These are phyloP conservation scores for Poecilia wingei DNA, from an alignment of 2,797 vertebrate genomes.

Conservation along the genomic window DNA sequence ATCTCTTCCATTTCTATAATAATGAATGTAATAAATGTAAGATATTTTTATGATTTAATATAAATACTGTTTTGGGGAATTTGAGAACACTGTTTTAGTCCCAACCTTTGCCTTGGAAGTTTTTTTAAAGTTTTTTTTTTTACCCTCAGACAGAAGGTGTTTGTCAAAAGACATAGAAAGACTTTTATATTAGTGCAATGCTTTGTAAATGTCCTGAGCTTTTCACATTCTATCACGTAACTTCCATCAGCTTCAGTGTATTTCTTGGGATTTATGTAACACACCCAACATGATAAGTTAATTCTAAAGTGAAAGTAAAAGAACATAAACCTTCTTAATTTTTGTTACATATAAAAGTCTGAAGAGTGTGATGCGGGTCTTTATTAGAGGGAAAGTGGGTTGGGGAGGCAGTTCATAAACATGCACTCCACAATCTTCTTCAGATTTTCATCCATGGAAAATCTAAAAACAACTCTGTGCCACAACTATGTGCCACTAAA, in stretches of 20 bases:
- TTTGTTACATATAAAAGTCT: not conserved
- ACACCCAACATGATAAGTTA: not conserved
- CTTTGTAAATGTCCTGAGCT: not conserved
- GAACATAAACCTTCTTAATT: not conserved
- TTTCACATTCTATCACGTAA: not conserved
- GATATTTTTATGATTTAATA: slow-evolving; percentile 62
- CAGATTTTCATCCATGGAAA: not conserved
- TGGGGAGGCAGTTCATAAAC: not conserved
- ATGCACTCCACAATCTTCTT: not conserved
- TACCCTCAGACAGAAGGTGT: not conserved
- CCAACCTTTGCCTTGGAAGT: slow-evolving; percentile 49
- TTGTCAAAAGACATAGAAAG: not conserved
- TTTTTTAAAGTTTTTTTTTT: slow-evolving; percentile 13
- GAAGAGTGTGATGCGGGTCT: not conserved
- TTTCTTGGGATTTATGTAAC: not conserved
- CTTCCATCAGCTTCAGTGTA: not conserved
- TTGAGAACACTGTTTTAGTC: slow-evolving; percentile 79
- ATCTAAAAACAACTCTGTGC: not conserved
- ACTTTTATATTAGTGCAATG: not conserved
- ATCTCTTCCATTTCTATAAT: slow-evolving; percentile 65
- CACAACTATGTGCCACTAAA: not conserved
- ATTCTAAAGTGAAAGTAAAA: not conserved
- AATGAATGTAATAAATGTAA: slow-evolving; percentile 77
- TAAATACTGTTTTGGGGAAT: slow-evolving; percentile 34
- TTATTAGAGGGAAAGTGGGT: not conserved